Base-by-base conservation (phyloP, 2,888 invertebrate species). In the Leptopilina drosophilae region DNA sequence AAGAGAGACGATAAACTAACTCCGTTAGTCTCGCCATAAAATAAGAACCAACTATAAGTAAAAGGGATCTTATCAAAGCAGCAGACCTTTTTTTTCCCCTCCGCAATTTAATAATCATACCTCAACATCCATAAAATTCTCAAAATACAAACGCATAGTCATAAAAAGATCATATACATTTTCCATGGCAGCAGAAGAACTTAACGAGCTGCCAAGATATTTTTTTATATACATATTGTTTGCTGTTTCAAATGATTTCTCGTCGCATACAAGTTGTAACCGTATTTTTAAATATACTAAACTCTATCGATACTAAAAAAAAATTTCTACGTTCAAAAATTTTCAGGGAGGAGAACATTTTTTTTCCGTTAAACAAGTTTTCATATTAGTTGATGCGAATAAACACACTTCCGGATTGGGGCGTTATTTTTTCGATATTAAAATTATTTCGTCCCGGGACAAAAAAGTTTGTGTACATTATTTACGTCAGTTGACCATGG, bases 331-430 rank as follows among this genome's bases (percentile, higher is more conserved):
- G 20, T 20, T 20, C 1, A 1, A 20, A 20, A 20, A 20, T 20
- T 20, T 20, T 0, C 0, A 20, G 20, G 20, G 20, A 20, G 1
- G 20, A 20, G 42, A 11, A 49, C 1, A 49, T 3, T 49, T 33
- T 20, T n/a, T 49, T 64, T 77, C 77, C 42, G 77, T 56, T 66
- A 40, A 82, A 85, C 85, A 80, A 80, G 85, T 84, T 82, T 77
- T 81, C 20, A 20, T 20, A 20, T 20, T 84, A 83, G 33, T 33
- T 33, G 85, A 84, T 79, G 80, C 56, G 65, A 20, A 20, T 66
- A 53, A 78, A 78, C 82, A 81, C 78, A 81, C 78, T 69, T 79
- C 76, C 67, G 75, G 73, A 76, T 73, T 64, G 64, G 82, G 78
- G 82, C 80, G 76, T 83, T 82, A 64, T 81, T 83, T 49, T 66